phyloP scores from a whole-genome alignment of 2,113 vertebrate genomes.

The Clinocottus analis region DNA sequence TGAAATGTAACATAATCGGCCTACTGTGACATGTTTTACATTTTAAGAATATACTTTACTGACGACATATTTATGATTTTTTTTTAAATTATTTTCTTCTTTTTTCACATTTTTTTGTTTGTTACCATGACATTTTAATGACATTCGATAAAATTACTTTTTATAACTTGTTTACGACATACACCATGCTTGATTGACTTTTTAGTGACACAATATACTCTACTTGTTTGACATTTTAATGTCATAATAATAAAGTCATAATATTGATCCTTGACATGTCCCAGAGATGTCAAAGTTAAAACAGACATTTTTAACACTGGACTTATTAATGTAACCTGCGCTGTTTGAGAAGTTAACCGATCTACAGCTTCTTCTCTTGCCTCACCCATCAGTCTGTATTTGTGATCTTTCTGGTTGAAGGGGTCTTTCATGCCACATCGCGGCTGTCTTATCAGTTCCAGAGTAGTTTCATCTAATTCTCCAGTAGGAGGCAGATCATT shows the following conservation, averaged over 20 bases:
- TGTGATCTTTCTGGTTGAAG: slow-evolving; percentile 87
- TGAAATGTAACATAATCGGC: not conserved
- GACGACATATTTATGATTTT: not conserved
- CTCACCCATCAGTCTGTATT: slow-evolving; percentile 86
- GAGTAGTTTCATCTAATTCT: slow-evolving; percentile 82
- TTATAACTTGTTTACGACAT: not conserved
- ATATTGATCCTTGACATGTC: not conserved
- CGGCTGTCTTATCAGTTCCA: slow-evolving; percentile 85
- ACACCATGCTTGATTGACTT: too few species aligned
- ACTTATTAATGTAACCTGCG: not conserved
- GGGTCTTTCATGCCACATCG: slow-evolving; percentile 90
- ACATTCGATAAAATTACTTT: not conserved
- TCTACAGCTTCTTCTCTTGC: not conserved
- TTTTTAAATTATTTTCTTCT: not conserved
- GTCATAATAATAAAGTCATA: not conserved
- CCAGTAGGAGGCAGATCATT: slow-evolving; percentile 85
- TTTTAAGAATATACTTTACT: not conserved
- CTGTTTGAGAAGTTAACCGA: not conserved
- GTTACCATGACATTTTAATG: not conserved
- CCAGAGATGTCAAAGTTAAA: not conserved
- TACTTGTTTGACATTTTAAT: not conserved
- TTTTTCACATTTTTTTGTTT: not conserved
- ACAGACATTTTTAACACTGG: not conserved
- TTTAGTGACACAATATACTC: too few species aligned
- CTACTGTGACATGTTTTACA: not conserved